phyloP scores from a whole-genome alignment of 2,113 vertebrate genomes.

The Dendrocopos noguchii region DNA sequence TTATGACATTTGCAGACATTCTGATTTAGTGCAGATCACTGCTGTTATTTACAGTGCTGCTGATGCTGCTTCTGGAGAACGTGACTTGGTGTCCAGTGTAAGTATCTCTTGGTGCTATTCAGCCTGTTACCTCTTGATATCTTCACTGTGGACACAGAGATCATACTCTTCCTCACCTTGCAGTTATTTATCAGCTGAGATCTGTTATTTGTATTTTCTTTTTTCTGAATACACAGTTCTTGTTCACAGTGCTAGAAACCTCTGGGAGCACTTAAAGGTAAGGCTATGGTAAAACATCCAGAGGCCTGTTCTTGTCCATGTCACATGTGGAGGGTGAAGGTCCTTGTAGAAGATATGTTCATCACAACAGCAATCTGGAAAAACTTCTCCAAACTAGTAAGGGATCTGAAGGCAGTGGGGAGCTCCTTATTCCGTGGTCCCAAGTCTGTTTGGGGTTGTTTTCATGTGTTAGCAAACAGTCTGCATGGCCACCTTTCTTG shows the following conservation, averaged over 20 bases:
- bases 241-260: background rate
- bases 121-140: background rate
- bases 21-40: background rate
- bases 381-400: background rate
- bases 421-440: background rate
- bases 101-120: background rate
- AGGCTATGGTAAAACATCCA: background rate
- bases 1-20: background rate
- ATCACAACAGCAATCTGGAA: background rate
- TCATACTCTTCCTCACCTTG: background rate
- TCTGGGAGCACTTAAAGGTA: background rate
- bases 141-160: background rate
- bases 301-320: background rate
- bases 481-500: background rate
- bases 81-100: rapidly evolving
- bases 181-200: background rate
- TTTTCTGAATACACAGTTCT: background rate
- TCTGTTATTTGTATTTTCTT: background rate
- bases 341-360: background rate
- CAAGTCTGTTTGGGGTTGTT: background rate
- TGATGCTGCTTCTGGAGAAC: background rate
- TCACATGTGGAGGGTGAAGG: background rate
- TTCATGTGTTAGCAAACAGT: background rate
- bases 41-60: background rate
- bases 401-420: background rate